phyloP scores from a whole-genome alignment of 2,888 invertebrate genomes.

The Fabriciana adippe region DNA sequence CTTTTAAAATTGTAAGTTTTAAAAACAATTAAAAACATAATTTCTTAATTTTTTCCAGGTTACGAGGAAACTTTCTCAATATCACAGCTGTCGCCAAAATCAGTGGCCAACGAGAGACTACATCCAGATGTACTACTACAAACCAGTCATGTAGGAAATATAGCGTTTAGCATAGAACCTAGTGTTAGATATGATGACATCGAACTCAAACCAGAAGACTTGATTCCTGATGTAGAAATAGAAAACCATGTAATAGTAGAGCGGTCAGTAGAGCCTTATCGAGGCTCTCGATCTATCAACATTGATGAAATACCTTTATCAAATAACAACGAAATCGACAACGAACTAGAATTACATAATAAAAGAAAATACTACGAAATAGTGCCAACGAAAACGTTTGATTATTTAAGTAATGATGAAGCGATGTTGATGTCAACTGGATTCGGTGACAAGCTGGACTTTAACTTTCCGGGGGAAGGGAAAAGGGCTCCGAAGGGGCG shows the following conservation, averaged over 20 bases:
- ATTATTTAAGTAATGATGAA: slow-evolving; percentile 59
- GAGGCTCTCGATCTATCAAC: slow-evolving; percentile 78
- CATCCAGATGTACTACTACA: slow-evolving; percentile 57
- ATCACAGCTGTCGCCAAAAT: slow-evolving; percentile 88
- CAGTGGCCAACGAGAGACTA: slow-evolving; percentile 59
- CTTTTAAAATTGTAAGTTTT: background rate
- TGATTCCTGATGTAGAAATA: slow-evolving; percentile 48
- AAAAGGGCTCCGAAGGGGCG: slow-evolving; percentile 88
- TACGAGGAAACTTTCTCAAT: slow-evolving; percentile 82
- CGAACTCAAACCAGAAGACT: slow-evolving; percentile 43
- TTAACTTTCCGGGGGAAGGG: slow-evolving; percentile 88
- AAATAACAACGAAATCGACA: slow-evolving; percentile 83
- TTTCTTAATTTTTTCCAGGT: slow-evolving; percentile 66
- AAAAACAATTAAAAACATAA: background rate
- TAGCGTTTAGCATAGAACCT: slow-evolving; percentile 70
- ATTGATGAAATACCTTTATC: slow-evolving; percentile 76
- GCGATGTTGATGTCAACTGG: slow-evolving; percentile 67
- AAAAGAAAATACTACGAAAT: slow-evolving; percentile 79
- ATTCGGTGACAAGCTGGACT: slow-evolving; percentile 71
- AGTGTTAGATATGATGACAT: slow-evolving; percentile 57
- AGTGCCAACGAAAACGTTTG: slow-evolving; percentile 80
- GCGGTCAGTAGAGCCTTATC: slow-evolving; percentile 79
- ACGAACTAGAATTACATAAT: slow-evolving; percentile 78
- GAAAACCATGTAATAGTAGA: slow-evolving; percentile 73
- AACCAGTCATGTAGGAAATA: slow-evolving; percentile 61